Conservation (phyloP, 1,140 invertebrate species). For the Druon quercuslanigerum region DNA sequence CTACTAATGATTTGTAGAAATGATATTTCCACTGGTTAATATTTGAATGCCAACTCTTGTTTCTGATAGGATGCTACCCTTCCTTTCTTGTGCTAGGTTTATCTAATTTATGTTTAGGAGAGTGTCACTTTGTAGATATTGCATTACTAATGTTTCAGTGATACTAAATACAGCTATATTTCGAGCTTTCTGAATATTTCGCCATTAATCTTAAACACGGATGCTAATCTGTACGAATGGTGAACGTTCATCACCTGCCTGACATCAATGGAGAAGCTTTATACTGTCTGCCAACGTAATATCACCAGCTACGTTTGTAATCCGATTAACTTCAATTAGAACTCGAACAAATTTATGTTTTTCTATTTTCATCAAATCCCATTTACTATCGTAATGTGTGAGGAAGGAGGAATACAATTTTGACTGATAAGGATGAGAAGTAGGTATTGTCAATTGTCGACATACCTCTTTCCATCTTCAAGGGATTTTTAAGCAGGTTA, state of each 20-base stretch:
- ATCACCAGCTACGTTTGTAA: background rate
- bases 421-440: too few species aligned
- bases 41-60: too few species aligned
- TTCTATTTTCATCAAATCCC: too few species aligned
- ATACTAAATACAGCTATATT: constrained; percentile 17
- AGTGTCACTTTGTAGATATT: constrained; percentile 10
- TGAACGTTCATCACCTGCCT: background rate
- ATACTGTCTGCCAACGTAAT: background rate
- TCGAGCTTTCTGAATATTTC: constrained; percentile 13
- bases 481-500: too few species aligned
- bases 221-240: constrained; percentile 21
- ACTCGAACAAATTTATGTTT: background rate
- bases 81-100: background rate
- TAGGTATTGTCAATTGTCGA: too few species aligned
- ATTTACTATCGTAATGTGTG: too few species aligned
- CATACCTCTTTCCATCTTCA: too few species aligned
- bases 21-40: too few species aligned
- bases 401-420: too few species aligned
- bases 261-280: constrained; percentile 7
- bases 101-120: constrained; percentile 28
- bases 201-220: background rate
- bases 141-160: constrained; percentile 1
- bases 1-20: too few species aligned
- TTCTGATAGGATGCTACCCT: background rate
- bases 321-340: background rate